phyloP scores from a whole-genome alignment of 2,113 vertebrate species.

The Antennarius striatus region DNA sequence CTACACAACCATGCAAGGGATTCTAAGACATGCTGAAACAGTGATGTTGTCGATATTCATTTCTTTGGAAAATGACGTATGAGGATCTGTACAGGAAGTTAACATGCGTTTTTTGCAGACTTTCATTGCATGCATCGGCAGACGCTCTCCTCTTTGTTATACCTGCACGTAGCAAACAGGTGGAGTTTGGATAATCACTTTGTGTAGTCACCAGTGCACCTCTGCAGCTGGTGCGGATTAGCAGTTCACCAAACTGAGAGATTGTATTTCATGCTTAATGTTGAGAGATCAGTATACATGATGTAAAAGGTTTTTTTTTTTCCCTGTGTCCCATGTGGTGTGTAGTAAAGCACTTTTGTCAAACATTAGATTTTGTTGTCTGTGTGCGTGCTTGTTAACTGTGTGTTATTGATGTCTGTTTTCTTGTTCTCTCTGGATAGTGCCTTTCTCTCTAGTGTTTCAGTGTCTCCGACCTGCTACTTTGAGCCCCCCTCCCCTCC shows the following conservation, averaged over 20 bases:
- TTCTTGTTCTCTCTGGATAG: slow-evolving; percentile 81
- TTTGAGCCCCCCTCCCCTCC: slow-evolving; percentile 49
- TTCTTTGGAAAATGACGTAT: slow-evolving; percentile 11
- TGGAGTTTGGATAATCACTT: slow-evolving; percentile 58
- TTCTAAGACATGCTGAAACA: slow-evolving; percentile 54
- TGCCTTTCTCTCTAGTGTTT: slow-evolving; percentile 84
- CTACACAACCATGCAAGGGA: slow-evolving; percentile 65
- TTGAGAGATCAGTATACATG: slow-evolving; percentile 67
- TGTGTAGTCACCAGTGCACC: slow-evolving; percentile 50
- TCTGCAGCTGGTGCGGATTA: slow-evolving; percentile 55
- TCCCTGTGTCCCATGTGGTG: slow-evolving; percentile 55
- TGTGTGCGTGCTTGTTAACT: slow-evolving; percentile 48
- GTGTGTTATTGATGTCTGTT: slow-evolving; percentile 46
- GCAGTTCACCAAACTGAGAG: slow-evolving; percentile 65
- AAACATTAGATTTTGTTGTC: slow-evolving; percentile 42
- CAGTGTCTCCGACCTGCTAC: slow-evolving; percentile 76
- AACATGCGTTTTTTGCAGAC: slow-evolving; percentile 32
- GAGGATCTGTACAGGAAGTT: slow-evolving; percentile 43
- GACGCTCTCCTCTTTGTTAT: slow-evolving; percentile 44
- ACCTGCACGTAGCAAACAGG: slow-evolving; percentile 58
- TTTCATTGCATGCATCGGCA: slow-evolving; percentile 43
- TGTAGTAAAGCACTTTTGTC: slow-evolving; percentile 69
- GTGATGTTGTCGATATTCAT: slow-evolving; percentile 45
- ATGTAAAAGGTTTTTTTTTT: slow-evolving; percentile 46
- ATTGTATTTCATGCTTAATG: slow-evolving; percentile 73